Evolutionary conservation across 2,113 vertebrate species (phyloP).

Genomic region (Desmodus rotundus): DNA sequence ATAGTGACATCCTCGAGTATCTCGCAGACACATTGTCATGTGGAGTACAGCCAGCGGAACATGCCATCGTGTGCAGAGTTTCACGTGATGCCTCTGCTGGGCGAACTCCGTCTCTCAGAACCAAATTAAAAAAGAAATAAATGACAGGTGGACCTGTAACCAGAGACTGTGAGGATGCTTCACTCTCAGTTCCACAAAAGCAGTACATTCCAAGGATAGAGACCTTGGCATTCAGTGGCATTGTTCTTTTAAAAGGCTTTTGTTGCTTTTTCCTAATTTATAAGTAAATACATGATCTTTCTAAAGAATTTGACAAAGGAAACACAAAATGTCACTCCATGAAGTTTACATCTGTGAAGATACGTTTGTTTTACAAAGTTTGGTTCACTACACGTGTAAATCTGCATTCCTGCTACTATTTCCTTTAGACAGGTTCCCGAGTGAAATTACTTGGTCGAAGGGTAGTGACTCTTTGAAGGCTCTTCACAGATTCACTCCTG

Average conservation of each 20-base stretch:
- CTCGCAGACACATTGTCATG: neutral
- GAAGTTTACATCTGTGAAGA: neutral
- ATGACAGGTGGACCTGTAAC: neutral
- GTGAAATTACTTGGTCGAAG: neutral
- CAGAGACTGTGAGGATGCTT: neutral
- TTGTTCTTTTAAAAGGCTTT: neutral
- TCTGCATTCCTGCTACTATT: neutral
- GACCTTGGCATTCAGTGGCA: neutral
- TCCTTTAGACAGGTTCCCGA: neutral
- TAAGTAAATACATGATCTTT: neutral
- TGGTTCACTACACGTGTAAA: neutral
- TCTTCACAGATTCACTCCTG: neutral
- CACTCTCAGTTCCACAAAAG: too few species aligned
- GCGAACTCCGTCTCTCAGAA: neutral
- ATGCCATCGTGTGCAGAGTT: accelerated
- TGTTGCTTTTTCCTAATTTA: neutral
- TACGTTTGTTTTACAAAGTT: neutral
- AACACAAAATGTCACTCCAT: neutral
- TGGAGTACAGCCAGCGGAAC: accelerated
- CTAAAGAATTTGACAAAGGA: neutral
- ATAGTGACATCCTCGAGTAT: neutral
- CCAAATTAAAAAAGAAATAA: neutral
- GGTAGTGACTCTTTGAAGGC: neutral
- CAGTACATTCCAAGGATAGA: neutral
- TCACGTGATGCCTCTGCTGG: neutral